Base-by-base conservation (phyloP, 2,797 vertebrate genomes). In the Sebastes taczanowskii region DNA sequence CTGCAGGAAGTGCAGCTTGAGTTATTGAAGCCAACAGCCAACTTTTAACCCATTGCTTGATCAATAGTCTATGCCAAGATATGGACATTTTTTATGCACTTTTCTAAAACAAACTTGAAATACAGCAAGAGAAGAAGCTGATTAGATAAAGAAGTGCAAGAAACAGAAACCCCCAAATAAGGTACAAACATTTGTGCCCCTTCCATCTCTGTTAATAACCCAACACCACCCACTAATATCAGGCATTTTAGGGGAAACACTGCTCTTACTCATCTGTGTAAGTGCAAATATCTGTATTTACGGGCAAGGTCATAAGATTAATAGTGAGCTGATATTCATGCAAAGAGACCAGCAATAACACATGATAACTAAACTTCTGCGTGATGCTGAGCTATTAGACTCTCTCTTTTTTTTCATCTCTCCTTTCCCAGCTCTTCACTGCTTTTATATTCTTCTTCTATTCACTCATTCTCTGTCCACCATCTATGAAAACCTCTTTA, bases 221-320 rank as follows among this genome's bases (percentile, higher is more conserved):
- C 5, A 68, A 46, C 1, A 32, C 10, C 3, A 2, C 27, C 4
- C 34, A 74, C 60, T 71, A 65, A 82, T 64, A 70, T 30, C 62
- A 38, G 34, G 62, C 2, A 8, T 25, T 38, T 56, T 30, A 71
- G 58, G 63, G 68, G 59, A 79, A 74, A 53, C 42, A 20, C 30
- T 30, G 32, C 53, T 59, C 16, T 74, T 30, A 78, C 38, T 81
- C 68, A 65, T 78, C 29, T 56, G 7, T 74, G 52, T 32, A 64
- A 20, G 5, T 2, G 3, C 14, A 58, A 27, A 62, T 1, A 60
- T 23, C 20, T 38, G 4, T 10, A 55, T 76, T 69, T 11, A 61
- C 20, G 42, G 32, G 6, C 16, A 53, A 2, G n/a, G 55, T 52
- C 8, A 23, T 20, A 10, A 29, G 52, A 27, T 60, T 59, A 46